Conservation (phyloP, 2,113 vertebrate species). For the Chrysemys picta region DNA sequence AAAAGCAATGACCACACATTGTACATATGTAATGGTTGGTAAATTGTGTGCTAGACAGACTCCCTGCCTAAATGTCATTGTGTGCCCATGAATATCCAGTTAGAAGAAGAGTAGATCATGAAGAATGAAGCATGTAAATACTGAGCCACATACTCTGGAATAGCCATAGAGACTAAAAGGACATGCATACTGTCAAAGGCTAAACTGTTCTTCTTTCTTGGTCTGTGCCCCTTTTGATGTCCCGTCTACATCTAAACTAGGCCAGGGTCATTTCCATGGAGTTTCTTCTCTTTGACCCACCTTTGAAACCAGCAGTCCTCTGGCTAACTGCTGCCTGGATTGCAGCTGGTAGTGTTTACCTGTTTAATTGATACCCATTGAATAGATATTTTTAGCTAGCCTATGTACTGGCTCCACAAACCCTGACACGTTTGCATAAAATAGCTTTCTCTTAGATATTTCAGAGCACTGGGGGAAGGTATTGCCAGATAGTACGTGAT, state of each 20-base stretch:
- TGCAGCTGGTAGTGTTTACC: not conserved
- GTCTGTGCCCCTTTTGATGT: not conserved
- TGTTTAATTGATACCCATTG: not conserved
- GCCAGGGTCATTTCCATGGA: not conserved
- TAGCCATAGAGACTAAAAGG: not conserved
- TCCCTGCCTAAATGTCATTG: not conserved
- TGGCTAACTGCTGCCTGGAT: not conserved
- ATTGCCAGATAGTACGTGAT: not conserved
- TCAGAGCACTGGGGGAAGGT: not conserved
- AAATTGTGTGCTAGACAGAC: not conserved
- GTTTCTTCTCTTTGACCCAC: not conserved
- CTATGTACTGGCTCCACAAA: not conserved
- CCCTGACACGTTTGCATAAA: not conserved
- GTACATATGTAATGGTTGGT: not conserved
- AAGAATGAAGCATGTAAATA: not conserved
- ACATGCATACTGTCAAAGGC: not conserved
- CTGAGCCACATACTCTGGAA: not conserved
- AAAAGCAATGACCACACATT: not conserved
- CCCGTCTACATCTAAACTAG: not conserved
- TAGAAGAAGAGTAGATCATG: not conserved
- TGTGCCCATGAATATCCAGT: constrained; percentile 10
- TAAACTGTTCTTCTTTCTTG: not conserved
- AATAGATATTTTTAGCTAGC: not conserved
- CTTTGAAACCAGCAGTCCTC: not conserved
- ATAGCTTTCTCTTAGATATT: not conserved